Conservation (phyloP, 2,113 vertebrate genomes). For the Myotis lucifugus region DNA sequence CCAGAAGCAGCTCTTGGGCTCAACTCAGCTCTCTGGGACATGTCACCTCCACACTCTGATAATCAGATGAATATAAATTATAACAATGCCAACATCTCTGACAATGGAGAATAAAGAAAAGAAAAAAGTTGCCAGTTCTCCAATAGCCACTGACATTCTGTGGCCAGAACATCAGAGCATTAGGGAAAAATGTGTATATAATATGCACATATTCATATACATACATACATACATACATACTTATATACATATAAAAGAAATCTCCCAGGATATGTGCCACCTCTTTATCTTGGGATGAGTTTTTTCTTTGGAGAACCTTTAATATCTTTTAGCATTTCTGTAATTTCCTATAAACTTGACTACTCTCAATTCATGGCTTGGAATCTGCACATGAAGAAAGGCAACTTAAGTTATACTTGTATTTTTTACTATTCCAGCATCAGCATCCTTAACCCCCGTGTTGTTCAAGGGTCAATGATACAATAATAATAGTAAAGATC, state of each 20-base stretch:
- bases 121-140: neutral
- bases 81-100: neutral
- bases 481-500: neutral
- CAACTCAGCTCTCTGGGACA: neutral
- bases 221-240: neutral
- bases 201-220: neutral
- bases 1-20: conserved; percentile 26
- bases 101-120: neutral
- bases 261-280: neutral
- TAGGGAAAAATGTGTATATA: neutral
- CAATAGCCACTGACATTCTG: neutral
- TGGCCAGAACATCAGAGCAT: neutral
- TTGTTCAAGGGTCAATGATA: neutral
- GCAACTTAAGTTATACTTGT: neutral
- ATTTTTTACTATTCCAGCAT: neutral
- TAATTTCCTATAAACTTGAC: neutral
- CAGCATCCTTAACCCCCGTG: neutral
- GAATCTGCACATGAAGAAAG: neutral
- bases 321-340: neutral
- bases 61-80: conserved; percentile 66
- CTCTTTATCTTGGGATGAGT: neutral
- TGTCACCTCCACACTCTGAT: conserved; percentile 25
- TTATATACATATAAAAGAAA: neutral
- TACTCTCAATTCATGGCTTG: neutral
- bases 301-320: neutral